A percentile compares a stretch with the other conserved stretches of the same genome.
Evolutionary conservation across 2,113 vertebrate species (phyloP).

Genomic region (Eulemur macaco): DNA sequence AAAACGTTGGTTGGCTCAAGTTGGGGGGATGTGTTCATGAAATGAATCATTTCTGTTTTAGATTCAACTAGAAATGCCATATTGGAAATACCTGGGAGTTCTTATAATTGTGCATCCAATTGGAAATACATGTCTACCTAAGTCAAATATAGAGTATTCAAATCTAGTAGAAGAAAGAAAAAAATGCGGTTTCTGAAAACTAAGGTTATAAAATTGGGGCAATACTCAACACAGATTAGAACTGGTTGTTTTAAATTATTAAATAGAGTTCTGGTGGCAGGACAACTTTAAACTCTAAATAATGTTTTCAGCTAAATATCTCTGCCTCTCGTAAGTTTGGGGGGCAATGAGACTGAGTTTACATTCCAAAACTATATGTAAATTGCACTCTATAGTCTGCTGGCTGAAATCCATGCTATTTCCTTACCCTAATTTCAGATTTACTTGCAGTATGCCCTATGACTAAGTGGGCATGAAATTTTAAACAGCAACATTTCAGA

Average conservation of each 20-base stretch:
- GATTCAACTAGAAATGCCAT: neutral
- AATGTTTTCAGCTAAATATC: neutral
- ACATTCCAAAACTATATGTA: neutral
- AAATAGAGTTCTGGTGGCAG: neutral
- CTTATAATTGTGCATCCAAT: neutral
- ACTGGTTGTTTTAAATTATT: neutral
- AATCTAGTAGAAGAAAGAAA: neutral
- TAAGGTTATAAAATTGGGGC: neutral
- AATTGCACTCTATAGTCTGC: no score
- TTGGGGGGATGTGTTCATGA: fast-evolving
- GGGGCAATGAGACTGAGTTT: neutral
- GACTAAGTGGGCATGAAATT: neutral
- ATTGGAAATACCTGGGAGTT: neutral
- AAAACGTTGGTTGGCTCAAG: neutral
- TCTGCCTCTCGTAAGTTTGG: neutral
- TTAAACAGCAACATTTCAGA: neutral
- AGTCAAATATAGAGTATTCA: neutral
- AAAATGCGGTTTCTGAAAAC: neutral
- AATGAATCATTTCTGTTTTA: neutral
- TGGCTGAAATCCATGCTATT: fast-evolving
- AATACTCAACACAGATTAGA: neutral
- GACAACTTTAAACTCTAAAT: neutral
- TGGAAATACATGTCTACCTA: neutral
- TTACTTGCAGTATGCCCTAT: fast-evolving
- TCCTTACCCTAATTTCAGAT: neutral